Conservation (phyloP, 2,888 invertebrate genomes). For the Xestia ashworthii region DNA sequence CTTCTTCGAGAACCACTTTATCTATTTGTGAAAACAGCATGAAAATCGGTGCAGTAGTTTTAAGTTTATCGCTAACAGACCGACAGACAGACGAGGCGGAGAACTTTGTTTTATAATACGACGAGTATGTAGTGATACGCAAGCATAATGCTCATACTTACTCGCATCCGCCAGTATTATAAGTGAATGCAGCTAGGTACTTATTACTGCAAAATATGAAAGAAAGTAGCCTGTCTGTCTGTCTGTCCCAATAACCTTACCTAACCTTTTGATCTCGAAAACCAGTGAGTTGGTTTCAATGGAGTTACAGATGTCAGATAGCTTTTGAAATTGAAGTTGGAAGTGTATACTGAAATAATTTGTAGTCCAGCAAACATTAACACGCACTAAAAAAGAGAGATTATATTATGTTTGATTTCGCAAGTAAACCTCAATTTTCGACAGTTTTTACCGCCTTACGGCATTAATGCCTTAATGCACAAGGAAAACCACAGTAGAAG, state of each 20-base stretch:
- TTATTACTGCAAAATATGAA: constrained; percentile 37
- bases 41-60: too few relatives aligned
- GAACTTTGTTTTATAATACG: too few relatives aligned
- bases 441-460: background rate
- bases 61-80: too few relatives aligned
- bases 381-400: background rate
- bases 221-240: constrained; percentile 46
- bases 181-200: constrained; percentile 26
- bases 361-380: background rate
- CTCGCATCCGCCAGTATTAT: background rate
- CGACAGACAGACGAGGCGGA: too few relatives aligned
- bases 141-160: background rate
- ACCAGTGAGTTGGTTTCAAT: constrained; percentile 17
- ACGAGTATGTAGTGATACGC: background rate
- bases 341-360: background rate
- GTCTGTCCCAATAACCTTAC: constrained; percentile 47
- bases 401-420: constrained; percentile 11
- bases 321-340: background rate
- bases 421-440: constrained; percentile 5
- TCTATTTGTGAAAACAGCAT: too few relatives aligned
- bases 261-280: constrained; percentile 54
- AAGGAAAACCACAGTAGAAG: constrained; percentile 21
- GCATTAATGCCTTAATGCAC: constrained; percentile 9
- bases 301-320: constrained; percentile 31
- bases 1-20: too few relatives aligned